Base-by-base conservation (phyloP, 30 jellyfish, hydroid and myxozoan genomes). In the Turritopsis dohrnii region DNA sequence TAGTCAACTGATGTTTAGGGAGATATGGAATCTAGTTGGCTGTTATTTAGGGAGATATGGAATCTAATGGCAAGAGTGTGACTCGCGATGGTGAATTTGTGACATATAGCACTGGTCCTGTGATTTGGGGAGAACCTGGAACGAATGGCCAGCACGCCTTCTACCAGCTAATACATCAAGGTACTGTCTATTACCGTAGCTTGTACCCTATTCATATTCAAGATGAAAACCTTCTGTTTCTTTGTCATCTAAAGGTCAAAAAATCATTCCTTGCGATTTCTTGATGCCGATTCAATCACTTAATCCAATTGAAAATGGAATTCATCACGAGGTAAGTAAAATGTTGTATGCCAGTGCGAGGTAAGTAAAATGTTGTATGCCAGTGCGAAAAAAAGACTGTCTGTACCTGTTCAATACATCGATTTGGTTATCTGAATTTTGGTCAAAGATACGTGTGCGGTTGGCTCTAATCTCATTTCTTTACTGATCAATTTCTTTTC, bases 81-180 rank as follows among this genome's bases (percentile, higher is more conserved):
- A 77, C 95, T 18, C 89, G 99, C 17, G 81, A 54, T 65, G 99
- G 99, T 1, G 79, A 86, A 16, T 85, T 79, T 30, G 97, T 94
- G 21, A 77, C 83, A 21, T 95, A 95, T 79, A 84, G 94, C 54
- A 95, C 99, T 0, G 99, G 99, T 19, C 95, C 99, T 21, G 88
- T 95, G 20, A 95, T 95, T 31, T 95, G 99, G 99, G 99, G 99
- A 17, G 99, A 95, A 77, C 99, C 99, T 26, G 99, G 99, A 65
- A 95, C 99, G 9, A 95, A 95, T 84, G 99, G 99, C 9, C 98
- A 95, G 84, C 99, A 95, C 85, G 99, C 99, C 29, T 95, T 95
- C 75, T 95, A 95, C 72, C 99, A 95, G 75, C 94, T 95, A 22
- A 90, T 95, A 31, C 99, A 95, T 73, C 99, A 95, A 87, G 99